These are phyloP conservation scores for Aldrovandia affinis DNA, from an alignment of 2,797 vertebrate species.

Conservation along the genomic window DNA sequence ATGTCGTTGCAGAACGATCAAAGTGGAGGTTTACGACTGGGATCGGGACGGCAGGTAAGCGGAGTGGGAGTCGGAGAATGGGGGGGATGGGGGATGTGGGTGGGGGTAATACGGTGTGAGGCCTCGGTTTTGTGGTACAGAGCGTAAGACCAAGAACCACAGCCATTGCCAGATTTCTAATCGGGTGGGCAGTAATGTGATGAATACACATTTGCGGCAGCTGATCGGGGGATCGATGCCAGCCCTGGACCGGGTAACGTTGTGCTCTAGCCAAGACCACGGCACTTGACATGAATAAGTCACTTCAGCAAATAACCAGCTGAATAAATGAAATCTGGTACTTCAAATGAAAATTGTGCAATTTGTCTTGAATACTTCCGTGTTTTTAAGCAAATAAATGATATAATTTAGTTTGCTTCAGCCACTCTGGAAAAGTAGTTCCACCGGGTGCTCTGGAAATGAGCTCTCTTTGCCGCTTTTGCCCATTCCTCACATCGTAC, in stretches of 20 bases:
- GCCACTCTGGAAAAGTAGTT: too few relatives aligned
- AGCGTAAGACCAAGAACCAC: not conserved
- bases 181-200: not conserved
- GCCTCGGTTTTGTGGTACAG: not conserved
- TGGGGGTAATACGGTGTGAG: not conserved
- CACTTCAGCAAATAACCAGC: not conserved
- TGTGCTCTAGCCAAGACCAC: not conserved
- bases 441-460: too few relatives aligned
- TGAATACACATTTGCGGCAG: not conserved
- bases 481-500: too few relatives aligned
- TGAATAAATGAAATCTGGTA: not conserved
- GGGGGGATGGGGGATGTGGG: not conserved
- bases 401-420: too few relatives aligned
- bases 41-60: conserved; percentile 92
- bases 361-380: not conserved
- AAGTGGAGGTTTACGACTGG: conserved; percentile 97
- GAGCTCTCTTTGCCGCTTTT: too few relatives aligned
- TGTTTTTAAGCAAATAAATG: not conserved
- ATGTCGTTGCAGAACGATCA: conserved; percentile 83
- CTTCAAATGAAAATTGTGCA: not conserved
- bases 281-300: not conserved
- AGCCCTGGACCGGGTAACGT: not conserved
- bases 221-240: not conserved
- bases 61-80: not conserved
- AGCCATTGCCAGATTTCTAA: not conserved